Conservation (phyloP, 2,888 invertebrate genomes). For the Toxonevra muliebris region DNA sequence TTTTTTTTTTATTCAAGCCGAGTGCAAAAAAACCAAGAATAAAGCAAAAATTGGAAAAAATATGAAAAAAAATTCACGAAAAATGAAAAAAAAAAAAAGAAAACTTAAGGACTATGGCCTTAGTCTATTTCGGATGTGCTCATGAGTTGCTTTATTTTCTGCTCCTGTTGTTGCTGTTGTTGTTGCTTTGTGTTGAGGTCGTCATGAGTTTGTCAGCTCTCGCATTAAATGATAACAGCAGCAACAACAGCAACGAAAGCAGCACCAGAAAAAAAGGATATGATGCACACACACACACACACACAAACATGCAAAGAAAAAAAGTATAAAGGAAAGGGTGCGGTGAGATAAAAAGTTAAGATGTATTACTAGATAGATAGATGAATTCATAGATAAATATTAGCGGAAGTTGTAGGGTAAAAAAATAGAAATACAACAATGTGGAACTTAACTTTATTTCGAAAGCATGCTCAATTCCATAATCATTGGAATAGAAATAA, state of each 20-base stretch:
- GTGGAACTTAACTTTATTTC: too few relatives aligned
- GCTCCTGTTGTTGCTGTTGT: background rate
- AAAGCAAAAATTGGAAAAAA: too few relatives aligned
- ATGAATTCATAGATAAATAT: too few relatives aligned
- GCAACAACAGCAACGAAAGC: conserved; percentile 1
- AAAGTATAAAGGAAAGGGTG: conserved; percentile 37
- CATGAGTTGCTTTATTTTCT: background rate
- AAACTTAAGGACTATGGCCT: background rate
- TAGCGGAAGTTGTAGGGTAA: too few relatives aligned
- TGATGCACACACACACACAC: conserved; percentile 16
- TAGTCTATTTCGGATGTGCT: too few relatives aligned
- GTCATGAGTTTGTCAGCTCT: too few relatives aligned
- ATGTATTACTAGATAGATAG: conserved; percentile 13
- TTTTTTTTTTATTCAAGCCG: background rate
- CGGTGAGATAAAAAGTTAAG: conserved; percentile 37
- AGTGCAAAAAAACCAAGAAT: conserved; percentile 5
- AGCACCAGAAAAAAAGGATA: conserved; percentile 8
- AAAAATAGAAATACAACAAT: too few relatives aligned
- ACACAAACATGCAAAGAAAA: conserved; percentile 4
- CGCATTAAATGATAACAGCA: conserved; percentile 2
- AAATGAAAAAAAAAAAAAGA: conserved; percentile 5
- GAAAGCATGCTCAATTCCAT: too few relatives aligned
- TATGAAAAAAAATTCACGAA: background rate
- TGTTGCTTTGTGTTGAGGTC: background rate
- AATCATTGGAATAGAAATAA: too few relatives aligned